A percentile compares a stretch with the other conserved stretches of the same genome.
Evolutionary conservation across 2,797 vertebrate species (phyloP).

Genomic region (Oreochromis grahami): DNA sequence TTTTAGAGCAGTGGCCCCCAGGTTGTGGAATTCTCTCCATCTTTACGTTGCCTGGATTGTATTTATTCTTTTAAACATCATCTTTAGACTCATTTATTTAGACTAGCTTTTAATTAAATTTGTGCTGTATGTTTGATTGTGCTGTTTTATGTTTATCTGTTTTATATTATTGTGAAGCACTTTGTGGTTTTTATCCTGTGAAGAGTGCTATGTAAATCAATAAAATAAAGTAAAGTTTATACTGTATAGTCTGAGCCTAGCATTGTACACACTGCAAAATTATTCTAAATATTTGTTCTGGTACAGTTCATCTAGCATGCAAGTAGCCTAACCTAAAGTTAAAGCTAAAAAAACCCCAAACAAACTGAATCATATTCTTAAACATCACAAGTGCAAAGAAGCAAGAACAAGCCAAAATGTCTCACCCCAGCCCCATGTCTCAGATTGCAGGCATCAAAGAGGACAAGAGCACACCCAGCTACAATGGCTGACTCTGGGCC

Average conservation of each 20-base stretch:
- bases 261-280: rapidly evolving
- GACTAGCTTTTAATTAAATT: background rate
- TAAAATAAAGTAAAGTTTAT: background rate
- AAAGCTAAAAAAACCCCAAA: background rate
- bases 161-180: background rate
- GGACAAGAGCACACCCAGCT: background rate
- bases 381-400: background rate
- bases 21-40: background rate
- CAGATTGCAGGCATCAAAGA: background rate
- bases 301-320: background rate
- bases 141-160: background rate
- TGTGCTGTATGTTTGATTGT: background rate
- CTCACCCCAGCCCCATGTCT: background rate
- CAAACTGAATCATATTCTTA: background rate
- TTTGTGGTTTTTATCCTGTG: background rate
- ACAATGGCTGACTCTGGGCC: too few relatives aligned
- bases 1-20: background rate
- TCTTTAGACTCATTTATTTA: background rate
- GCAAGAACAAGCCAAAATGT: background rate
- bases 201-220: background rate
- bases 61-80: background rate
- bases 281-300: background rate
- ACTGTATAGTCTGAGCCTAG: background rate
- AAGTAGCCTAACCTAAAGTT: rapidly evolving
- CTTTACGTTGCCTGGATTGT: background rate